Conservation (phyloP, 2,113 vertebrate species). For the Anarhynchus alexandrinus region DNA sequence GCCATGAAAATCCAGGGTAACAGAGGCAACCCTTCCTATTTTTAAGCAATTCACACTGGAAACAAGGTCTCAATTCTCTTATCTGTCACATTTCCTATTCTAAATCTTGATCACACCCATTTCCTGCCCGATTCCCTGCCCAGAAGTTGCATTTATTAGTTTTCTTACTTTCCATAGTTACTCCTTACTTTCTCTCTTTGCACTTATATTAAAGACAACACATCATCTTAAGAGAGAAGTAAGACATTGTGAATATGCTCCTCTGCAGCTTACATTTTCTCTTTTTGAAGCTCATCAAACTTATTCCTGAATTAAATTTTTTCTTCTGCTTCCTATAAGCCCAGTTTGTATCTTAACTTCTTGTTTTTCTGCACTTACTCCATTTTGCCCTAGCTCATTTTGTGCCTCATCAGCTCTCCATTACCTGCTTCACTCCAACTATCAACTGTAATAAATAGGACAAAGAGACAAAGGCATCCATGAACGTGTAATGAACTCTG, state of each 20-base stretch:
- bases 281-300: neutral
- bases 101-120: neutral
- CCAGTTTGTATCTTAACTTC: neutral
- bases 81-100: slow-evolving; percentile 1
- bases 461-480: neutral
- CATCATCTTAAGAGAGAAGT: neutral
- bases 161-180: neutral
- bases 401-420: neutral
- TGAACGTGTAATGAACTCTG: neutral
- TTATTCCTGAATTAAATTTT: neutral
- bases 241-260: neutral
- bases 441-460: neutral
- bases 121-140: neutral
- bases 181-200: neutral
- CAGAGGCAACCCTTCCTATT: neutral
- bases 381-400: neutral
- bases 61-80: neutral
- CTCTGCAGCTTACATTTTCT: neutral
- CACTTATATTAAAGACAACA: neutral
- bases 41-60: neutral
- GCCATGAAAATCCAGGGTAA: neutral
- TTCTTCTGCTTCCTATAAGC: neutral
- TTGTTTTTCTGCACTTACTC: neutral
- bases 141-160: neutral
- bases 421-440: neutral